Base-by-base conservation (phyloP, 2,113 vertebrate species). In the Dromaius novaehollandiae region DNA sequence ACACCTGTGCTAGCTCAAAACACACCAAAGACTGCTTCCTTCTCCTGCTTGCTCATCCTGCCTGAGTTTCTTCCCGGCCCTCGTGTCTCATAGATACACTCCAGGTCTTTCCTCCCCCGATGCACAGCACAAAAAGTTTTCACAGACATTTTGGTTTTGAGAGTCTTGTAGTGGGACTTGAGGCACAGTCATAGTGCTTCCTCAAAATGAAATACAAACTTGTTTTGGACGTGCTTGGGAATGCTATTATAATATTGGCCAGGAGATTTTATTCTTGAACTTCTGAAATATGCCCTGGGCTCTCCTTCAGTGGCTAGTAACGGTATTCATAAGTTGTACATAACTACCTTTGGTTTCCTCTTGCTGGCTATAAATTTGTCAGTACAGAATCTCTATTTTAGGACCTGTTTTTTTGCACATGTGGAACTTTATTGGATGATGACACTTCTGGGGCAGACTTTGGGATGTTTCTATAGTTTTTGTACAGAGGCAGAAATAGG, bases 1-100 rank as follows among this genome's bases (percentile, higher is more conserved):
- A 86, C 84, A 89, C 90, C 82, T 93, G 65, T 86, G 77, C 88
- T 94, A 60, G 69, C 90, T 86, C 85, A 89, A 84, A 94, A 77
- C 42, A 74, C 32, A 60, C 42, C 44, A 30, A 90, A 89, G 78
- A 40, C 44, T 71, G 12, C 18, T 51, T 32, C n/a, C 42, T 82
- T 63, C 69, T 90, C 82, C 83, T 92, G 53, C 2, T 38, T 81
- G 30, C 34, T 88, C 60, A 34, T 36, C 3, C 20, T 25, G 3
- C 40, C n/a, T 42, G 30, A 19, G 53, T 82, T 82, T 88, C 28
- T 61, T 95, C 42, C 48, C 40, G 86, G 51, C 46, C 61, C 53
- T 86, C 25, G 1, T 24, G 18, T 78, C 12, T 0, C 2, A 0
- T 38, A 66, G 79, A 82, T 56, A 13, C 6, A 21, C 38, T 87